Conservation (phyloP, 2,888 invertebrate species). For the Eupsilia transversa region DNA sequence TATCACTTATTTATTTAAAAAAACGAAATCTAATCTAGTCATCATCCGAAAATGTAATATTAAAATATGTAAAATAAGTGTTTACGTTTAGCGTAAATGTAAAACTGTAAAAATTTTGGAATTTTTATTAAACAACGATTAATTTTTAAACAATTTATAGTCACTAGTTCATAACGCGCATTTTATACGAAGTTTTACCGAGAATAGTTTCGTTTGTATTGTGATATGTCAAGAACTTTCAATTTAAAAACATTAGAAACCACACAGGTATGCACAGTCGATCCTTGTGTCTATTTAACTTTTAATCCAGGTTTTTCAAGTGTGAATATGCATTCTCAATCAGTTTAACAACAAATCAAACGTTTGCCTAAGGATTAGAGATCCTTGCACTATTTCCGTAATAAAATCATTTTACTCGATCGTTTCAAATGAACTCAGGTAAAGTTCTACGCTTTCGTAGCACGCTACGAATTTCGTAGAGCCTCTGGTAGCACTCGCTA, state of each 20-base stretch:
- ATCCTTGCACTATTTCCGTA: not conserved
- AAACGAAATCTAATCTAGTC: slow-evolving; percentile 66
- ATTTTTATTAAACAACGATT: slow-evolving; percentile 81
- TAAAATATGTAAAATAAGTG: slow-evolving; percentile 67
- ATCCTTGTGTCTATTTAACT: not conserved
- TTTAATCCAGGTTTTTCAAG: not conserved
- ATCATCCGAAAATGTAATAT: slow-evolving; percentile 60
- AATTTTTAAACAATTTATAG: slow-evolving; percentile 69
- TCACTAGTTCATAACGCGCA: slow-evolving; percentile 66
- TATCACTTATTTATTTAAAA: slow-evolving; percentile 64
- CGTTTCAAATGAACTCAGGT: not conserved
- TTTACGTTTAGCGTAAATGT: slow-evolving; percentile 68
- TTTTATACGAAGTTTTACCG: slow-evolving; percentile 79
- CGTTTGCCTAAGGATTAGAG: not conserved
- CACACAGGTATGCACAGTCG: too few relatives aligned
- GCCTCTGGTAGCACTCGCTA: slow-evolving; percentile 28
- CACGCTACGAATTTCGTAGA: slow-evolving; percentile 40
- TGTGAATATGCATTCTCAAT: not conserved
- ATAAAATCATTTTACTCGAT: slow-evolving; percentile 22
- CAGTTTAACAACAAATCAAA: slow-evolving; percentile 2
- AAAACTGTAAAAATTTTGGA: slow-evolving; percentile 79
- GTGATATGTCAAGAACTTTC: slow-evolving; percentile 26
- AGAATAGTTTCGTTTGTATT: slow-evolving; percentile 37
- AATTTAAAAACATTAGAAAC: not conserved
- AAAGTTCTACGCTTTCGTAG: slow-evolving; percentile 33